These are phyloP conservation scores for Calidris pygmaea DNA, from an alignment of 2,113 vertebrate species.

Conservation along the genomic window DNA sequence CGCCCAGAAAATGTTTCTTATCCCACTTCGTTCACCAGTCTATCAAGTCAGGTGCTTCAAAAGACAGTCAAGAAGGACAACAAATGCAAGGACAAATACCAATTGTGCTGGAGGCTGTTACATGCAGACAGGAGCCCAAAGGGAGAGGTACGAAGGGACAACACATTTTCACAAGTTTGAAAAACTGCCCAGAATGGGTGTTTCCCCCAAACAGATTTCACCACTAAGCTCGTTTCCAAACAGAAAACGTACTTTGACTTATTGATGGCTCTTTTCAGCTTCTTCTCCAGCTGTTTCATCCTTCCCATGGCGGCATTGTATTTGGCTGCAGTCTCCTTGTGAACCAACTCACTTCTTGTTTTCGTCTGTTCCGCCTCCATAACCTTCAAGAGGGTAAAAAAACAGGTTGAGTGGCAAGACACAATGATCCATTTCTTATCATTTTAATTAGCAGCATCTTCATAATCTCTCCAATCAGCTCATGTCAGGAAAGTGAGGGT, in stretches of 20 bases:
- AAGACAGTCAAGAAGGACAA: not conserved
- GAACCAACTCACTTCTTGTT: slow-evolving; percentile 88
- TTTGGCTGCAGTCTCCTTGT: slow-evolving; percentile 93
- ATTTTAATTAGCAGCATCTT: not conserved
- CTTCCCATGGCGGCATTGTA: slow-evolving; percentile 89
- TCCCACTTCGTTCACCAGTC: not conserved
- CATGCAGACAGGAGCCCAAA: not conserved
- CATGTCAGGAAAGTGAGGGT: not conserved
- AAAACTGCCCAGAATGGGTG: accelerated
- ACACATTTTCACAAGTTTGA: not conserved
- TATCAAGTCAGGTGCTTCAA: not conserved
- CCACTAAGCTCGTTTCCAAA: not conserved
- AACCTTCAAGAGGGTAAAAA: slow-evolving; percentile 77
- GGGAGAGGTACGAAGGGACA: not conserved
- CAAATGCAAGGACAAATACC: not conserved
- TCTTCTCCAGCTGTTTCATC: slow-evolving; percentile 98
- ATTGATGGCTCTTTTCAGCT: slow-evolving; percentile 94
- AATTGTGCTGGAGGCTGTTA: not conserved
- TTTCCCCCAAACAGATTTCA: not conserved
- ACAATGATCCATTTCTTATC: not conserved
- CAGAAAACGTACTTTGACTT: slow-evolving; percentile 87
- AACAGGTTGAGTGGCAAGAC: not conserved
- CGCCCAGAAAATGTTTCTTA: not conserved
- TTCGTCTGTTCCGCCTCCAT: slow-evolving; percentile 97
- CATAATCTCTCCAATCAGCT: not conserved